Evolutionary conservation across 2,113 vertebrate species (phyloP), one percentile per base, ranked within the genome.

Genomic region (Fukomys damarensis): DNA sequence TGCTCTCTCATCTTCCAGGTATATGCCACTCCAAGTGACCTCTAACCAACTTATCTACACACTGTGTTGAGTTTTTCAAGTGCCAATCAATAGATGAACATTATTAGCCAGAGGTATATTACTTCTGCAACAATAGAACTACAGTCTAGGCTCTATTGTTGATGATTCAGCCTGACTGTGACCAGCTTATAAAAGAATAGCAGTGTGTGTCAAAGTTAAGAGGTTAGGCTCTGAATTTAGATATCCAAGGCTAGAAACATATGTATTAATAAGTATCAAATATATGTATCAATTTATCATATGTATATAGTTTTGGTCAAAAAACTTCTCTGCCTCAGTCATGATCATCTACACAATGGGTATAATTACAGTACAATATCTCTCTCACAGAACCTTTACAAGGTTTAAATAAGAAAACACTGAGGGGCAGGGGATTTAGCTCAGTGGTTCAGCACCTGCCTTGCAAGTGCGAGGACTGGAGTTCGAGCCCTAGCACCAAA

Each of bases 21-120:
- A 8, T 49, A 17, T 5, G 2, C n/a, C 58, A 63, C 17, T 24
- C 26, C 30, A 0, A 58, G 22, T 80, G 32, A 83, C 56, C 16
- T 68, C 68, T 63, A 30, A 28, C 59, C 76, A 70, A 63, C 46
- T 20, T 41, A 52, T 17, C 26, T 35, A 61, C 30, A 68, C 14
- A 43, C 46, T 63, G 59, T 46, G 89, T 43, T 83, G 38, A 72
- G 92, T 92, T 89, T 63, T 54, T 43, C 91, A 91, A 85, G 41
- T 41, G 8, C 56, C 22, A 35, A 14, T 63, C 85, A 86, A 89
- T 24, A 58, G 30, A 38, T 9, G 87, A 84, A 35, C 7, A 68
- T 8, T 46, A 35, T 59, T 28, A 41, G 24, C 58, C 49, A 56
- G 38, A 13, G 63, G 16, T 65, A 3, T n/a, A n/a, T 38, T 77